Percentiles rank a stretch among this genome's conserved stretches.
Evolutionary conservation across 2,113 vertebrate genomes (phyloP).

Genomic region (Dinomys branickii): DNA sequence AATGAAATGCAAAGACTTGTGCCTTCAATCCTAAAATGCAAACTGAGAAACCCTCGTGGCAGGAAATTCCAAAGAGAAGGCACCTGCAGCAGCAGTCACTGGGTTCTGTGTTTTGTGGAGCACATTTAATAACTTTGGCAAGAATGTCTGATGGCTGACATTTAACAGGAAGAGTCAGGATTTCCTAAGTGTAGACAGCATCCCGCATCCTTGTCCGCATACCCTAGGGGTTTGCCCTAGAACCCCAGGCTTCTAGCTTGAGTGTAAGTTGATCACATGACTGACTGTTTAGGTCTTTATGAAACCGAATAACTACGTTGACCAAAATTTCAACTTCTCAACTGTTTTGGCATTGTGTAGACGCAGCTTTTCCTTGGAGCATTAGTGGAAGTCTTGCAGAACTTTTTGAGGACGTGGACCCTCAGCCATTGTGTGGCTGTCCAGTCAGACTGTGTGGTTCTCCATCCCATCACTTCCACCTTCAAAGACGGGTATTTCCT

Average conservation of each 20-base stretch:
- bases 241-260: conserved; percentile 15
- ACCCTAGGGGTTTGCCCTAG: not conserved
- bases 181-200: not conserved
- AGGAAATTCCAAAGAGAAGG: conserved; percentile 79
- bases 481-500: not conserved
- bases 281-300: conserved; percentile 35
- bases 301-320: conserved; percentile 13
- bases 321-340: conserved; percentile 40
- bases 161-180: not conserved
- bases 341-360: not conserved
- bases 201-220: not conserved
- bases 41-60: conserved; percentile 58
- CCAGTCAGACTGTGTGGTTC: not conserved
- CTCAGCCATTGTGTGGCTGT: not conserved
- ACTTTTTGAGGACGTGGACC: not conserved
- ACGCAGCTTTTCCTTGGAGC: not conserved
- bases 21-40: conserved; percentile 30
- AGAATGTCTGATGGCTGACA: not conserved
- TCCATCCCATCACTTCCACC: not conserved
- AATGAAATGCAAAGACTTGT: conserved; percentile 60
- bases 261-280: not conserved
- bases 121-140: conserved; percentile 27
- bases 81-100: conserved; percentile 33
- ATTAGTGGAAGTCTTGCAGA: not conserved
- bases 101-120: conserved; percentile 9